phyloP scores from a whole-genome alignment of 2,888 invertebrate species.

The Shargacucullia verbasci region DNA sequence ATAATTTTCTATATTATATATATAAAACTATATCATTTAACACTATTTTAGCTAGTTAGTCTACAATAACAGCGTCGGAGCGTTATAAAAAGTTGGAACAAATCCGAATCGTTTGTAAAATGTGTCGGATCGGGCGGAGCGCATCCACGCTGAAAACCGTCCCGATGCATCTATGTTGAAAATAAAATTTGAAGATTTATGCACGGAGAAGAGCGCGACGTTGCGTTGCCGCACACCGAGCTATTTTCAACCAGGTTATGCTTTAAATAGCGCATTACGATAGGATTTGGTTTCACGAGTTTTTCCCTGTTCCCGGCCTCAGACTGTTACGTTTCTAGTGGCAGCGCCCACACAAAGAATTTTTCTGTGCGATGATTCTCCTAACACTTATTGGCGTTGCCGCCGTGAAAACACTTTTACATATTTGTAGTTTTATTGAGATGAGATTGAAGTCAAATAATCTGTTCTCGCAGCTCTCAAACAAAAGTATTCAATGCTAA shows the following conservation, averaged over 20 bases:
- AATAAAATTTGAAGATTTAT: conserved; percentile 88
- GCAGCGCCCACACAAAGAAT: conserved; percentile 79
- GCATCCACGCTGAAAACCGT: conserved; percentile 66
- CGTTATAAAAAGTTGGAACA: conserved; percentile 23
- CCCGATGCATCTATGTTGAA: conserved; percentile 81
- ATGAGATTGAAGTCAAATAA: conserved; percentile 50
- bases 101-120: conserved; percentile 26
- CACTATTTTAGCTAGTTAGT: conserved; percentile 10
- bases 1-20: conserved; percentile 38
- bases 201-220: conserved; percentile 84
- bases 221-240: conserved; percentile 85
- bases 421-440: conserved; percentile 52
- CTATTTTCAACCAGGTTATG: conserved; percentile 88
- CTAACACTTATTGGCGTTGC: conserved; percentile 72
- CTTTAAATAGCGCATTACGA: conserved; percentile 89
- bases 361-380: conserved; percentile 75
- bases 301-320: conserved; percentile 85
- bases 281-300: conserved; percentile 89
- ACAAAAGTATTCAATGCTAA: conserved; percentile 13
- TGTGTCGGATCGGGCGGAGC: conserved; percentile 36
- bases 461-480: conserved; percentile 31
- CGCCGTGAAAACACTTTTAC: conserved; percentile 54
- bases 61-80: conserved; percentile 8
- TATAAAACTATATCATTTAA: conserved; percentile 41
- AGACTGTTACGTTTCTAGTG: conserved; percentile 74